These are phyloP conservation scores for Artemia sinica DNA, from an alignment of 2,888 invertebrate genomes.

Conservation along the genomic window DNA sequence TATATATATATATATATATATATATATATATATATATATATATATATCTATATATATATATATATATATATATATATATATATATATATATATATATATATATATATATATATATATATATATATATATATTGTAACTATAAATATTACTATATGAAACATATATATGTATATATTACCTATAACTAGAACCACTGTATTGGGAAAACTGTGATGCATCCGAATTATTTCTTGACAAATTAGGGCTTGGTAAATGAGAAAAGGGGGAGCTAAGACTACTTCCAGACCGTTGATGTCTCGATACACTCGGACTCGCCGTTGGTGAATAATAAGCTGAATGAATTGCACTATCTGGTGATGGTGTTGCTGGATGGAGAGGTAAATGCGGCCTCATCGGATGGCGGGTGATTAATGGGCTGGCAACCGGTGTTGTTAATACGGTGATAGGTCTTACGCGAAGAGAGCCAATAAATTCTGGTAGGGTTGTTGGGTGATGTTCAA, in stretches of 20 bases:
- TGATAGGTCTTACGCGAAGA: slow-evolving; percentile 4
- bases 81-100: no score
- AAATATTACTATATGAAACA: no score
- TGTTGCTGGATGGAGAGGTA: slow-evolving; percentile 37
- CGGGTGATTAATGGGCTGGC: slow-evolving; percentile 20
- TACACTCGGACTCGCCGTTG: slow-evolving; percentile 68
- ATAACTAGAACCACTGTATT: slow-evolving; percentile 56
- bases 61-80: no score
- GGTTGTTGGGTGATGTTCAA: slow-evolving; percentile 9
- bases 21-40: no score
- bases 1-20: no score
- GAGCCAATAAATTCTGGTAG: slow-evolving; percentile 15
- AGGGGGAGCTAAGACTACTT: slow-evolving; percentile 26
- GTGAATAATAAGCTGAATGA: slow-evolving; percentile 72
- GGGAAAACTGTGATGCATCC: slow-evolving; percentile 73
- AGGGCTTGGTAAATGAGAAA: slow-evolving; percentile 41
- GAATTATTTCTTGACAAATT: slow-evolving; percentile 74
- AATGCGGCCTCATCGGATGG: slow-evolving; percentile 21
- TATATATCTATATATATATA: no score
- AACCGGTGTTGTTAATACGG: slow-evolving; percentile 15
- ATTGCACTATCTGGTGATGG: slow-evolving; percentile 77
- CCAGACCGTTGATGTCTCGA: slow-evolving; percentile 46
- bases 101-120: no score
- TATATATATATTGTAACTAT: no score
- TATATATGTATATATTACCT: slow-evolving; percentile 32